Evolutionary conservation across 2,113 vertebrate species (phyloP), one percentile per base, ranked within the genome.

Genomic region (Mystacornis crossleyi): DNA sequence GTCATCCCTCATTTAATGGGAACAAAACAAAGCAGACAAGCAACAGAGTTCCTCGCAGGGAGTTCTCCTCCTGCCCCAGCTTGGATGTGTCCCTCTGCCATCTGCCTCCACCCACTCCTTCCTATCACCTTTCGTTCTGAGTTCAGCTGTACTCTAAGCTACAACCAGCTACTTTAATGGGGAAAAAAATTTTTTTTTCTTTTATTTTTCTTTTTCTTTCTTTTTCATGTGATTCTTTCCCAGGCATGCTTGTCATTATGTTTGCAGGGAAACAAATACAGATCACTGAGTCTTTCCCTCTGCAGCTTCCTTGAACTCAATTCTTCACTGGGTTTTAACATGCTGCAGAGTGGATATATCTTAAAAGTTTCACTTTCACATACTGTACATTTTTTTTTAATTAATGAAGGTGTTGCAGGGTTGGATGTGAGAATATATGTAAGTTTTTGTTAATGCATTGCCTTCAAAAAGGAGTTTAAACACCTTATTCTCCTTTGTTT

Each of bases 31-130:
- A 54, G 14, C 8, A 72, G 58, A 38, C 9, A 33, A 50, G 38
- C 24, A 87, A 12, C 29, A 71, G 25, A 43, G 8, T 87, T 71
- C 40, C 31, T 64, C 23, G 8, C 8, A 8, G 18, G 50, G 50
- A 67, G 6, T 61, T 85, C 3, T 86, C 38, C 28, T 34, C 14
- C 25, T 84, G 57, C 21, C 48, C 54, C 36, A 58, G 66, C 29
- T 42, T 80, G 51, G 51, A 70, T 93, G 23, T 73, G 73, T 72
- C 21, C 34, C 25, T 1, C 8, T 89, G 47, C 69, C 55, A 48
- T 81, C 51, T 93, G 64, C 65, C 29, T 78, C 60, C 77, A 74
- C 86, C 60, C 47, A 81, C 64, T 74, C 42, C 72, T 89, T 94
- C 72, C 48, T 79, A 3, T 74, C 28, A 8, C 36, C 67, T 69